Evolutionary conservation across 2,797 vertebrate genomes (phyloP).

Genomic region (Aplochiton taeniatus): DNA sequence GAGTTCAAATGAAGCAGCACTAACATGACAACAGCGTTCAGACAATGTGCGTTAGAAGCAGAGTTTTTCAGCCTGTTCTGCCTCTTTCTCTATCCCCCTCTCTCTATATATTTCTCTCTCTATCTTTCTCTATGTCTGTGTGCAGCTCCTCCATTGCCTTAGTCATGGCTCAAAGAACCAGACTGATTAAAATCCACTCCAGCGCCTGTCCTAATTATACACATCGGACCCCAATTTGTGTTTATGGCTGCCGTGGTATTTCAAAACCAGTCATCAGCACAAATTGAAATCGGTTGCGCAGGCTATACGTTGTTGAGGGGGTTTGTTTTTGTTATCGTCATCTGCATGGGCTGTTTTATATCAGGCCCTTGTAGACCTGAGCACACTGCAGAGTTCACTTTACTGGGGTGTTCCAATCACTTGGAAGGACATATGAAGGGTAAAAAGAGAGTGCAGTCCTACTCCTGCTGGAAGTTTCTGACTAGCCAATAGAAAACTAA

Average conservation of each 20-base stretch:
- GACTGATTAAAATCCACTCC: constrained; percentile 56
- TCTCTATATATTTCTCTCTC: neutral
- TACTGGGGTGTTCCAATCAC: constrained; percentile 37
- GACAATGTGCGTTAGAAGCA: constrained; percentile 2
- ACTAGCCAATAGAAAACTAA: too few species aligned
- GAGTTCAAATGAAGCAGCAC: neutral
- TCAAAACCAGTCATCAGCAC: constrained; percentile 55
- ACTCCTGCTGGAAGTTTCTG: too few species aligned
- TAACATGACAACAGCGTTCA: constrained; percentile 3
- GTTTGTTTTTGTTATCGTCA: constrained; percentile 5
- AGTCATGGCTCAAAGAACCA: constrained; percentile 44
- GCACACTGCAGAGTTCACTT: constrained; percentile 34
- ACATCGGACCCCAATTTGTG: constrained; percentile 60
- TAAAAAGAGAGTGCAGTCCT: too few species aligned
- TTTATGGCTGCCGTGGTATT: constrained; percentile 57
- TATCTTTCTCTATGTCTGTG: constrained; percentile 1
- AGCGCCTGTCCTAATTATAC: constrained; percentile 54
- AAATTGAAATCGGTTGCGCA: constrained; percentile 49
- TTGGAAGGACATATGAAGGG: too few species aligned
- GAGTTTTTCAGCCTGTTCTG: neutral
- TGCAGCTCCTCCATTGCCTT: constrained; percentile 28
- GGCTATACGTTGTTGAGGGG: constrained; percentile 42
- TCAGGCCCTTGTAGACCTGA: neutral
- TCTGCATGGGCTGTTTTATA: constrained; percentile 17
- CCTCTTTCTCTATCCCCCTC: neutral